These are phyloP conservation scores for Platyscapa corneri DNA, from an alignment of 1,140 invertebrate genomes.

Conservation along the genomic window DNA sequence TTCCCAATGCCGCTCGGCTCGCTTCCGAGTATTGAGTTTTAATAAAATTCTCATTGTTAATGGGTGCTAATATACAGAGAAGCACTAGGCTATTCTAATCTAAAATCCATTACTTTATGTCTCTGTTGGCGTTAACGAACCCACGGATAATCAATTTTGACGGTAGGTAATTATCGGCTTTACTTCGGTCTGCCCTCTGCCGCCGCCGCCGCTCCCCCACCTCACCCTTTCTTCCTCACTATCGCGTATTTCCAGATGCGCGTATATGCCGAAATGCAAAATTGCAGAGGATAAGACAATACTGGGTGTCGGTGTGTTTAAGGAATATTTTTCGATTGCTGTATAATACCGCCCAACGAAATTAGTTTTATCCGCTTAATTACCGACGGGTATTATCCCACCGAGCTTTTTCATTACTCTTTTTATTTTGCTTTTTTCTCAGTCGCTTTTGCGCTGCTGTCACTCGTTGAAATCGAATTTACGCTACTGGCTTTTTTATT, in stretches of 20 bases:
- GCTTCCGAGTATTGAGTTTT: background rate
- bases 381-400: conserved; percentile 20
- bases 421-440: background rate
- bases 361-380: conserved; percentile 46
- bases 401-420: background rate
- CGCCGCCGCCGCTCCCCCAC: background rate
- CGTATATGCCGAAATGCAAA: background rate
- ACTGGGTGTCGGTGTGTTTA: background rate
- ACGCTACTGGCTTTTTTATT: conserved; percentile 20
- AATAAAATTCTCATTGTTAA: conserved; percentile 27
- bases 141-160: conserved; percentile 56
- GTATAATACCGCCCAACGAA: background rate
- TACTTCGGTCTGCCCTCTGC: background rate
- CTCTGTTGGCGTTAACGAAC: conserved; percentile 46
- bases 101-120: conserved; percentile 54
- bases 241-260: background rate
- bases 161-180: conserved; percentile 54
- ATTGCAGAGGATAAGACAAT: background rate
- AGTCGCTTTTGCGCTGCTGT: background rate
- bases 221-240: background rate
- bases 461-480: conserved; percentile 37
- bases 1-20: background rate
- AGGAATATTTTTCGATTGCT: conserved; percentile 15
- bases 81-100: conserved; percentile 32
- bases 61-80: conserved; percentile 7